phyloP scores from a whole-genome alignment of 2,797 vertebrate genomes.

The Ispidina picta region DNA sequence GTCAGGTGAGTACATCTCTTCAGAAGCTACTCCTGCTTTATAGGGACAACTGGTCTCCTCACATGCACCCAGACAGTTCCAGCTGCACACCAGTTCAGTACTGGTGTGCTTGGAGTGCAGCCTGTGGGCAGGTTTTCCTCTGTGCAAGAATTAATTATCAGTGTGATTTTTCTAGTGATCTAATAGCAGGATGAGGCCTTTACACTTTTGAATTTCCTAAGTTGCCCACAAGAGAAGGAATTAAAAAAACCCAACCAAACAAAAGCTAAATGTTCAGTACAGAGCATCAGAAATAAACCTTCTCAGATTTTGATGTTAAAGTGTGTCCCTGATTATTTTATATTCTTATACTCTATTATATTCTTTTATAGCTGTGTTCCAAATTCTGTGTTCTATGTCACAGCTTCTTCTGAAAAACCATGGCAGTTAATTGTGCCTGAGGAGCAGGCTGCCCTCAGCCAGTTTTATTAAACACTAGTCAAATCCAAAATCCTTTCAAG shows the following conservation, averaged over 20 bases:
- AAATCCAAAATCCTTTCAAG: not conserved
- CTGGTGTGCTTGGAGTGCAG: not conserved
- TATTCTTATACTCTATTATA: too few species aligned
- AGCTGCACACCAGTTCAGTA: not conserved
- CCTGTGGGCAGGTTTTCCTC: not conserved
- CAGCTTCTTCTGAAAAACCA: not conserved
- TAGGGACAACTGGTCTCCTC: not conserved
- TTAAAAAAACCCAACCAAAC: not conserved
- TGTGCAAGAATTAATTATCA: not conserved
- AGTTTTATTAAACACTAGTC: slow-evolving; percentile 1
- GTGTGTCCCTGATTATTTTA: not conserved
- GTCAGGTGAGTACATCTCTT: not conserved
- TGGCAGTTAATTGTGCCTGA: not conserved
- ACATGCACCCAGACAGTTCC: accelerated
- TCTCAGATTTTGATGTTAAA: not conserved
- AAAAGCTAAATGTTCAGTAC: not conserved
- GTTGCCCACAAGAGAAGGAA: not conserved
- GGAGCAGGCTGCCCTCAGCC: not conserved
- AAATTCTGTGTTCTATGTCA: not conserved
- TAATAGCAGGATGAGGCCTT: not conserved
- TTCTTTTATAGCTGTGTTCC: not conserved
- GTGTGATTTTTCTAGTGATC: not conserved
- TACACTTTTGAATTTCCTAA: not conserved
- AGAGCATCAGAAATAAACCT: not conserved
- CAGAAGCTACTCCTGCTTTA: not conserved